These are phyloP conservation scores for Parotocinclus haroldoi DNA, from an alignment of 2,797 vertebrate species.

Conservation along the genomic window DNA sequence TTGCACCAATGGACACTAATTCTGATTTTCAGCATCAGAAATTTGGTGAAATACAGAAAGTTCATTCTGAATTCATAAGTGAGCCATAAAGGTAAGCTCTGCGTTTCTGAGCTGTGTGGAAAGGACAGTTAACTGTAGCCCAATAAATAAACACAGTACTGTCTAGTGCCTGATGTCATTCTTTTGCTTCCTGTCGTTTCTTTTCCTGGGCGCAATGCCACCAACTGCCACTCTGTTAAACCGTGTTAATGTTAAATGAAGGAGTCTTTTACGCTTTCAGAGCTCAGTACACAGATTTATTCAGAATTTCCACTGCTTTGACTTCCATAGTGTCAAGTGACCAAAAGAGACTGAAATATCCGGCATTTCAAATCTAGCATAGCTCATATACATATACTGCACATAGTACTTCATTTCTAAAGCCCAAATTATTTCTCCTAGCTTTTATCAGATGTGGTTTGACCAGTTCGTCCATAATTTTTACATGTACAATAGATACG, in stretches of 20 bases:
- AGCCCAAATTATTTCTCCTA: too few relatives aligned
- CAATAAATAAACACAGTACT: slow-evolving; percentile 56
- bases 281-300: slow-evolving; percentile 60
- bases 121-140: slow-evolving; percentile 60
- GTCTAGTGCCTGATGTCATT: slow-evolving; percentile 66
- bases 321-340: slow-evolving; percentile 28
- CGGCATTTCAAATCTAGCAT: slow-evolving; percentile 1
- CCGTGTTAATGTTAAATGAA: slow-evolving; percentile 52
- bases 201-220: slow-evolving; percentile 52
- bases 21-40: slow-evolving; percentile 59
- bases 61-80: slow-evolving; percentile 53
- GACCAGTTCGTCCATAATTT: too few relatives aligned
- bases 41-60: slow-evolving; percentile 49
- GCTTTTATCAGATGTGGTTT: too few relatives aligned
- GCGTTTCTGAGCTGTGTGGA: slow-evolving; percentile 55
- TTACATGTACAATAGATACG: too few relatives aligned
- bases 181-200: slow-evolving; percentile 65
- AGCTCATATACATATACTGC: background rate
- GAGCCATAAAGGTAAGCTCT: slow-evolving; percentile 49
- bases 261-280: slow-evolving; percentile 64
- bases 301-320: slow-evolving; percentile 44
- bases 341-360: background rate
- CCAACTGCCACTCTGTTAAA: slow-evolving; percentile 50
- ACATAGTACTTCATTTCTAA: too few relatives aligned
- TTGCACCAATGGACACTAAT: slow-evolving; percentile 51